phyloP scores from a whole-genome alignment of 2,113 vertebrate genomes.

The Delphinapterus leucas region DNA sequence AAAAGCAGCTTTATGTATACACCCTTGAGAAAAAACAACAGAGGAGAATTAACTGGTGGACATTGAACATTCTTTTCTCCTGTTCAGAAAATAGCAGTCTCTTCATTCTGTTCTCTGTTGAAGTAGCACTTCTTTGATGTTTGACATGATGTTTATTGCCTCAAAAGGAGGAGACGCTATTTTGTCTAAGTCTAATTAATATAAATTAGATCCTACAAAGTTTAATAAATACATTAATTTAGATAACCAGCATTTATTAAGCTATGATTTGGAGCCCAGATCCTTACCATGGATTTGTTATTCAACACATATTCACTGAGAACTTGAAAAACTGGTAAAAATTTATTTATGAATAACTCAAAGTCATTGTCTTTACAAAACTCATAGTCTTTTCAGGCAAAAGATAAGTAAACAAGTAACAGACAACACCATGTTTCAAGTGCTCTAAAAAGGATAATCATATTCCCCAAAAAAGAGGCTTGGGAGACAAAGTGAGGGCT shows the following conservation, averaged over 20 bases:
- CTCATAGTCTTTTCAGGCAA: background rate
- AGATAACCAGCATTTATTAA: background rate
- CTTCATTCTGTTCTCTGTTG: background rate
- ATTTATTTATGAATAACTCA: background rate
- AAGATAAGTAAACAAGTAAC: background rate
- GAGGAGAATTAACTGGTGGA: slow-evolving; percentile 55
- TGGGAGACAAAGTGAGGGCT: background rate
- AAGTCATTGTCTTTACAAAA: background rate
- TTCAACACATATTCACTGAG: background rate
- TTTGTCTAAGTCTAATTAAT: background rate
- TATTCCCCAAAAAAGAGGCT: background rate
- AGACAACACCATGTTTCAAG: background rate
- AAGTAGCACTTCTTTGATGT: background rate
- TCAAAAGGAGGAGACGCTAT: background rate
- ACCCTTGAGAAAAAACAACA: slow-evolving; percentile 51
- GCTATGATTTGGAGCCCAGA: background rate
- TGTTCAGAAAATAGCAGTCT: background rate
- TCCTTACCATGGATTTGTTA: background rate
- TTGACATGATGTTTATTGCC: background rate
- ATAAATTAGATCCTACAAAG: background rate
- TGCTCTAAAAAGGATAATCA: background rate
- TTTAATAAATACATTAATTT: background rate
- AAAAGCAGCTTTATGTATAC: slow-evolving; percentile 21
- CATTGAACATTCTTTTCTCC: background rate
- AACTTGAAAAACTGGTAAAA: background rate